Evolutionary conservation across 2,797 vertebrate genomes (phyloP), one percentile per base, ranked within the genome.

Genomic region (Cuculus canorus): DNA sequence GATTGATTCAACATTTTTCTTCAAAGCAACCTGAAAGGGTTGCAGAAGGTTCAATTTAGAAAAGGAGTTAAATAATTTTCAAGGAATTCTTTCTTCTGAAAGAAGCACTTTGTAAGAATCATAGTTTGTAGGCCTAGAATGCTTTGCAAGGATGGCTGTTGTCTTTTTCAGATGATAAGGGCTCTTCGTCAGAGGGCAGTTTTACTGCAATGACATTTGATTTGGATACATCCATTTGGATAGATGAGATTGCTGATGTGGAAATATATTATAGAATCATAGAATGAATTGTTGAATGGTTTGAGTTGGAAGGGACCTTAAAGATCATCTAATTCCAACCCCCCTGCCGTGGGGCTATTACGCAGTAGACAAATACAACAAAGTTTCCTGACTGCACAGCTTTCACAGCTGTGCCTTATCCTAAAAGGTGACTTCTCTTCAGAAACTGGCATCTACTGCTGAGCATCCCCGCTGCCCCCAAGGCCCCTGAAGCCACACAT

Each of bases 1-100:
- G 71, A 94, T 95, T 93, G 75, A 90, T 83, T 95, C 83, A 95
- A 79, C 80, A 52, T 88, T 94, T 96, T 69, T 82, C 70, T 93
- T 92, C 80, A 89, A 91, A 96, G 88, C 47, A 94, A 59, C 66
- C 66, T 78, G 82, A 82, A 91, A 86, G 59, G 70, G 39, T 86
- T 94, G 77, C 59, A 59, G 9, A 17, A 92, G 91, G 77, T 91
- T 88, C 73, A 73, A 4, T 71, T 92, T 57, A 17, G 92, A 87
- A 90, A 87, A 61, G 8, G 14, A 86, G 39, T 72, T 48, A 91
- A 90, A 88, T 82, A 45, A 77, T 86, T 72, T 95, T 88, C 60
- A 60, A 61, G 63, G n/a, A 50, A 88, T 14, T 23, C 37, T 84
- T 92, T 65, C 61, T 73, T 80, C 8, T 71, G 59, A 66, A 88